These are phyloP conservation scores for Apteryx owenii DNA, from an alignment of 2,113 vertebrate genomes.

Conservation along the genomic window DNA sequence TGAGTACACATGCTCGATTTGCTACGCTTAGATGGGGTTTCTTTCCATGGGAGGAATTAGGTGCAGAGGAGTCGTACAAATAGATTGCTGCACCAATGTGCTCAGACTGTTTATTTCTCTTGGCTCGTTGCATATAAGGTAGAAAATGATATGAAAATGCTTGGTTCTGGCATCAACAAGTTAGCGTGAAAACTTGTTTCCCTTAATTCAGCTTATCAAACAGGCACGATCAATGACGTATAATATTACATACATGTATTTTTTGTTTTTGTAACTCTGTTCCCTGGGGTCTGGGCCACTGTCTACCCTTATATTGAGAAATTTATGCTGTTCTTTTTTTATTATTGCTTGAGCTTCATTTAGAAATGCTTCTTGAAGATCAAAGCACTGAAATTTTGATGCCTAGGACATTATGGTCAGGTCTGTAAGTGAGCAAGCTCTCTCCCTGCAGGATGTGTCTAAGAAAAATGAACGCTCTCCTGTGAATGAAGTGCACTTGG, in stretches of 20 bases:
- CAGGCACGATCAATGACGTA: neutral
- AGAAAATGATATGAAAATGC: neutral
- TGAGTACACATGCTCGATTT: neutral
- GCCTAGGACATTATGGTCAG: neutral
- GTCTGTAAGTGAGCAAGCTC: neutral
- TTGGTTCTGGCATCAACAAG: neutral
- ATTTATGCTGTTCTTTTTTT: neutral
- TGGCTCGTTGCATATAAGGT: neutral
- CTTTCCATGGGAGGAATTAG: neutral
- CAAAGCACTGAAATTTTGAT: neutral
- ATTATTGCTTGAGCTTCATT: neutral
- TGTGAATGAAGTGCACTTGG: conserved; percentile 95
- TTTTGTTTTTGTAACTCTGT: neutral
- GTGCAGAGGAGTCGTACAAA: neutral
- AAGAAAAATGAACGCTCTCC: conserved; percentile 95
- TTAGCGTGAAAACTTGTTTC: neutral
- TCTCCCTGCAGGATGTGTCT: conserved; percentile 87
- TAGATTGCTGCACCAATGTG: neutral
- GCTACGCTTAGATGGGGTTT: neutral
- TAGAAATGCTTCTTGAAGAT: neutral
- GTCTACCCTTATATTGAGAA: neutral
- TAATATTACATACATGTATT: neutral
- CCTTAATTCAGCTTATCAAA: neutral
- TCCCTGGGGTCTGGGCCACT: neutral
- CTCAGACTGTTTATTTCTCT: neutral